Evolutionary conservation across 2,888 invertebrate species (phyloP), one percentile per base, ranked within the genome.

Genomic region (Drosophila siamana): DNA sequence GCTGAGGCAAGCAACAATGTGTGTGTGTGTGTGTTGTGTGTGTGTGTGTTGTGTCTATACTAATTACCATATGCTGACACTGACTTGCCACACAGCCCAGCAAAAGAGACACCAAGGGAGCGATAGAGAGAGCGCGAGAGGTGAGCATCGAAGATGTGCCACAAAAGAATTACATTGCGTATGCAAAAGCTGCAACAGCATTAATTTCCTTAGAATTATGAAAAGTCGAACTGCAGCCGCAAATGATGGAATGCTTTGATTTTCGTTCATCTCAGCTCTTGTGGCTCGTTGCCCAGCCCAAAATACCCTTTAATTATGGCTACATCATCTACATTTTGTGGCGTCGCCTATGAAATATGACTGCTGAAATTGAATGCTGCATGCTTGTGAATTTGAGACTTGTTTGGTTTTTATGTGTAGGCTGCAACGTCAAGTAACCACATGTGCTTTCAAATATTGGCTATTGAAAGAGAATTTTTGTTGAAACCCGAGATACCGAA

Each of bases 31-130:
- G 19, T 19, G 19, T n/a, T 41, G 26, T 24, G 11, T 13, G 13
- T 43, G 19, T 43, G 28, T 1, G 19, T 3, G 19, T 19, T n/a
- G 19, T 38, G 16, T 43, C 30, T 8, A 9, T 54, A 15, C 33
- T 22, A 63, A 55, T 69, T 56, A 56, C 41, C 50, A 64, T 55
- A 52, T 68, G 51, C 59, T 52, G 36, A 44, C 60, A 28, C 51
- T 52, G 60, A 52, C 46, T 59, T 50, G 7, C 36, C 36, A 13
- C 36, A 19, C 19, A 19, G 19, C 19, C 19, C 19, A 2, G 19
- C 1, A 19, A 19, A 19, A 19, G 19, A n/a, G n/a, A n/a, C n/a
- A n/a, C n/a, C n/a, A n/a, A n/a, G n/a, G n/a, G 2, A 33, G 33
- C 33, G n/a, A n/a, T 0, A 5, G 33, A 50, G 30, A 33, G 30